phyloP scores from a whole-genome alignment of 30 jellyfish, hydroid and myxozoan genomes.

The Chironex yamaguchii region DNA sequence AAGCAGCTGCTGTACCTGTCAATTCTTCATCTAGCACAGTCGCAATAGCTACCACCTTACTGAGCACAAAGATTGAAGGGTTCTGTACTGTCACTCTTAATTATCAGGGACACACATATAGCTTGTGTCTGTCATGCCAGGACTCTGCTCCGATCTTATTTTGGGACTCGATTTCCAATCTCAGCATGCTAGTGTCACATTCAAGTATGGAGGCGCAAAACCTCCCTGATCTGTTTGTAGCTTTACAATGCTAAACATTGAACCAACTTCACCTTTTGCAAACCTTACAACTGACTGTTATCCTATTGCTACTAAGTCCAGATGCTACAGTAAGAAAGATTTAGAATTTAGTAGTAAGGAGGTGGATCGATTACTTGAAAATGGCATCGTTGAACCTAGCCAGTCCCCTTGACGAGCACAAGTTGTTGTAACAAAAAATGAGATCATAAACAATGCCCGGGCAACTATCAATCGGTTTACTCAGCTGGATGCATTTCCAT shows the following conservation, averaged over 20 bases:
- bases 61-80: neutral
- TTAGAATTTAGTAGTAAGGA: constrained; percentile 42
- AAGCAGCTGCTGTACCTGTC: neutral
- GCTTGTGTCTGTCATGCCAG: neutral
- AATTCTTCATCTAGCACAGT: constrained; percentile 1
- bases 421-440: constrained; percentile 52
- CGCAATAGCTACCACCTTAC: constrained; percentile 15
- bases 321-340: constrained; percentile 49
- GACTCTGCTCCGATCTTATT: constrained; percentile 53
- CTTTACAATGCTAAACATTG: constrained; percentile 17
- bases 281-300: constrained; percentile 62
- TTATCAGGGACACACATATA: neutral
- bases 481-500: constrained; percentile 66
- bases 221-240: constrained; percentile 28
- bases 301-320: constrained; percentile 81
- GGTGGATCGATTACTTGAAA: constrained; percentile 46
- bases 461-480: constrained; percentile 44
- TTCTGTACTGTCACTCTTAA: neutral
- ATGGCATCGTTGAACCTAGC: constrained; percentile 81
- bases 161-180: constrained; percentile 35
- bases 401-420: constrained; percentile 90
- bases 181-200: constrained; percentile 8
- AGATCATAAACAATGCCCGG: constrained; percentile 27
- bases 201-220: constrained; percentile 25
- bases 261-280: constrained; percentile 51